Evolutionary conservation across 1,140 invertebrate species (phyloP), one percentile per base, ranked within the genome.

Genomic region (Ceratina australensis): DNA sequence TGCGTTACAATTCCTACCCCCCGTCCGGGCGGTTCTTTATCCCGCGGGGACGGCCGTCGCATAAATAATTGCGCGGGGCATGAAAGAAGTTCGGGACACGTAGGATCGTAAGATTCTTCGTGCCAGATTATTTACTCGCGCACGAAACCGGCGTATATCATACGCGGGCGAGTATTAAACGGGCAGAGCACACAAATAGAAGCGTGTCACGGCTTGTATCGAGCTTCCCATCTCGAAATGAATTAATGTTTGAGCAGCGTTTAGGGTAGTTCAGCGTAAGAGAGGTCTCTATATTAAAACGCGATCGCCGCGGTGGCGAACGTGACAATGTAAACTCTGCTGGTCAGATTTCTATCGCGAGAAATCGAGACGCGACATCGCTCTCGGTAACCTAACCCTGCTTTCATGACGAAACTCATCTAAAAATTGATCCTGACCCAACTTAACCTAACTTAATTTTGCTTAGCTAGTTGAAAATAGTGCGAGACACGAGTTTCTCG

Each of bases 121-220:
- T 61, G 59, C 13, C 42, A 52, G 59, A 33, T 72, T 64, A 33
- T 72, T 60, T 59, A 60, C 16, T 18, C 16, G 13, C 18, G 24
- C 59, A 64, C 71, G 60, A 73, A 42, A 0, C 16, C 13, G n/a
- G 26, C 26, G 26, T 63, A 73, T 42, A 54, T 64, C 71, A 63
- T 72, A 24, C 47, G 1, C 49, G 2, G 15, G 18, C 16, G 3
- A 22, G 42, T 50, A 73, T 73, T 42, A 54, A 73, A 63, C 71
- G n/a, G 22, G 26, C 3, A 50, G 26, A 20, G 20, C 47, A 5
- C 47, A n/a, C n/a, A 16, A 54, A 54, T 60, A 3, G 16, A 66
- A 16, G 26, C 67, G 24, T 63, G 24, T 50, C 57, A 8, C 20
- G 18, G n/a, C n/a, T 61, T 60, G 12, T 72, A 60, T 50, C 57